Evolutionary conservation across 2,113 vertebrate genomes (phyloP), one percentile per base, ranked within the genome.

Genomic region (Pavo muticus): DNA sequence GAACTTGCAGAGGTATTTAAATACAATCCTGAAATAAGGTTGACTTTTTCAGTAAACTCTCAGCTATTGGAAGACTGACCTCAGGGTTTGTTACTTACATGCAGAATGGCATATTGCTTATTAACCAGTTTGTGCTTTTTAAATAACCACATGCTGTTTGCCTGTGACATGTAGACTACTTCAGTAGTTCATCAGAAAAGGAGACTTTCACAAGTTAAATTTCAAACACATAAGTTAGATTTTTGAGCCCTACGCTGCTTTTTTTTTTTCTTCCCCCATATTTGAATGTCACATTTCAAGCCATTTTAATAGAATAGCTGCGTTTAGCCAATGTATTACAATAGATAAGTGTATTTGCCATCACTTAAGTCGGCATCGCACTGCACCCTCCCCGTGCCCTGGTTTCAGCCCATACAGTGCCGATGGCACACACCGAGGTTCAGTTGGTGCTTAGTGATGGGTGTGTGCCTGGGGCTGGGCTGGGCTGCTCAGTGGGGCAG

Each of bases 1-100:
- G 98, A 99, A 44, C 93, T 99, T 72, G 97, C 97, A 87, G 96
- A 98, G 98, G 99, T 99, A 97, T 67, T 92, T 84, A 71, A 64
- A 54, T 27, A 39, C 44, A 77, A 19, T 42, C 13, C 69, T 77
- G 77, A 50, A 77, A 35, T 59, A 59, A 59, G 9, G 27, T 87
- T 63, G 47, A 57, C 18, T 37, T 86, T 32, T 40, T 29, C 76
- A 77, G 32, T 77, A 54, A 87, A 61, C n/a, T 68, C 44, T 48
- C 17, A 83, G 35, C 29, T 84, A 44, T 80, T 4, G 47, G 32
- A 72, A 79, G 63, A 88, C 2, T 61, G 16, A 63, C 37, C 73
- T 84, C n/a, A 68, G 6, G 50, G 19, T 64, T 82, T 87, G 37
- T 20, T 64, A 7, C 52, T 29, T 68, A 44, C 6, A n/a, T 80